Evolutionary conservation across 1,140 invertebrate genomes (phyloP).

Genomic region (Bombus haemorrhoidalis): DNA sequence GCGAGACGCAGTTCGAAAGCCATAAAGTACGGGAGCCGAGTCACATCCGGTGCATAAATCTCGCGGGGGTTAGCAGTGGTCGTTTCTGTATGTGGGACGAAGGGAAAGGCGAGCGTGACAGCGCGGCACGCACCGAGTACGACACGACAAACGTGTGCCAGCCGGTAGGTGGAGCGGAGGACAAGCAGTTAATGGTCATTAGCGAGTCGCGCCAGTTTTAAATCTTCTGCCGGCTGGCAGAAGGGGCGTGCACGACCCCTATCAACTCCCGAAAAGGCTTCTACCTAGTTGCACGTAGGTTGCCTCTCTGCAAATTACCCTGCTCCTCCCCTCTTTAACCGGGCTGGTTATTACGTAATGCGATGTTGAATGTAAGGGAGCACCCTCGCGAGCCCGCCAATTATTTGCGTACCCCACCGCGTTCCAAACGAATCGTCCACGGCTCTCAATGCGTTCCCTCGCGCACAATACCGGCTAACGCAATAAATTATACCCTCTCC

Average conservation of each 20-base stretch:
- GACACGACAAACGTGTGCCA: constrained; percentile 60
- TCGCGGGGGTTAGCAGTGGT: constrained; percentile 62
- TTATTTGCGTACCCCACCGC: constrained; percentile 52
- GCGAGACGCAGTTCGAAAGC: constrained; percentile 62
- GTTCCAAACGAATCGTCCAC: constrained; percentile 33
- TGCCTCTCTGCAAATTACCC: constrained; percentile 61
- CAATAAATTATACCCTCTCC: constrained; percentile 31
- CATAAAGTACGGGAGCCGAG: constrained; percentile 76
- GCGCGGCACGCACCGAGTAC: constrained; percentile 60
- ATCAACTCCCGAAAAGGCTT: constrained; percentile 67
- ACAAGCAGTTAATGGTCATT: constrained; percentile 78
- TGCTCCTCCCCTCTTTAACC: constrained; percentile 44
- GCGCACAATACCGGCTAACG: neutral
- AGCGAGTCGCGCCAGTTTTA: constrained; percentile 75
- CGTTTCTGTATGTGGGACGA: constrained; percentile 42
- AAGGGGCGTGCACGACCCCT: constrained; percentile 62
- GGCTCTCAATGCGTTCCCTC: constrained; percentile 29
- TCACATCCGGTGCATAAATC: constrained; percentile 82
- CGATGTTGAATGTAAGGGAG: constrained; percentile 60
- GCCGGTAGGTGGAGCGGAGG: constrained; percentile 61
- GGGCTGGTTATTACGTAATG: constrained; percentile 67
- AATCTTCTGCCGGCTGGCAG: constrained; percentile 69
- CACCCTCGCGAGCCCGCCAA: constrained; percentile 57
- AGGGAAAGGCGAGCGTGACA: constrained; percentile 57
- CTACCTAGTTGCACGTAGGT: constrained; percentile 57